phyloP scores from a whole-genome alignment of 2,113 vertebrate species.

The Melanostigma gelatinosum region DNA sequence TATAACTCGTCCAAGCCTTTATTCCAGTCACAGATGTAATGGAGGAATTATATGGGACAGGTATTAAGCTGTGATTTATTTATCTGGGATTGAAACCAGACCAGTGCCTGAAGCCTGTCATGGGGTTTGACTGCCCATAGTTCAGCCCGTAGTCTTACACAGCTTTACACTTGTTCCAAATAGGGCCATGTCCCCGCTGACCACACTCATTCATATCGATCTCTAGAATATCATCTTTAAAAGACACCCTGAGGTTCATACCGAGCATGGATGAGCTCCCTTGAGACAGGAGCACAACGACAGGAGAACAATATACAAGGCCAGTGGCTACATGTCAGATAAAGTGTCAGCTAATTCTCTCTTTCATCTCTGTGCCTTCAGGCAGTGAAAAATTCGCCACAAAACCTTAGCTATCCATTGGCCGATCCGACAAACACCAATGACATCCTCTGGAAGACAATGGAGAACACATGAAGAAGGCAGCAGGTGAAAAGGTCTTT shows the following conservation, averaged over 20 bases:
- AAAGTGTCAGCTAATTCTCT: constrained; percentile 41
- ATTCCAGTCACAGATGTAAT: constrained; percentile 70
- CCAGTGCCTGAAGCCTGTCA: constrained; percentile 59
- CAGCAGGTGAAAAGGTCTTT: constrained; percentile 58
- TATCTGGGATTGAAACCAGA: constrained; percentile 75
- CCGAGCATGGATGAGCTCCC: constrained; percentile 35
- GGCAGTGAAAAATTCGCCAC: constrained; percentile 52
- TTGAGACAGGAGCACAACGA: constrained; percentile 43
- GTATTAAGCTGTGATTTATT: constrained; percentile 76
- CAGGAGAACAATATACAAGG: constrained; percentile 47
- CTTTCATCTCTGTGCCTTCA: constrained; percentile 48
- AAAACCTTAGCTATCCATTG: constrained; percentile 43
- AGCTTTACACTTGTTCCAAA: constrained; percentile 52
- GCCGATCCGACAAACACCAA: constrained; percentile 29
- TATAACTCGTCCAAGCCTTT: constrained; percentile 30
- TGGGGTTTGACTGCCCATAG: constrained; percentile 58
- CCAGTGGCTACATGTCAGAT: constrained; percentile 51
- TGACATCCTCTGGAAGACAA: constrained; percentile 53
- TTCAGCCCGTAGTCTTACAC: constrained; percentile 49
- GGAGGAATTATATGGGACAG: constrained; percentile 67
- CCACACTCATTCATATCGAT: constrained; percentile 68
- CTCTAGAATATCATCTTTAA: constrained; percentile 72
- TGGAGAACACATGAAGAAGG: constrained; percentile 58
- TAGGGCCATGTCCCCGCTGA: constrained; percentile 52
- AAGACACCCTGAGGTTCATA: constrained; percentile 55